These are phyloP conservation scores for Cantharis rustica DNA, from an alignment of 2,888 invertebrate species.

Conservation along the genomic window DNA sequence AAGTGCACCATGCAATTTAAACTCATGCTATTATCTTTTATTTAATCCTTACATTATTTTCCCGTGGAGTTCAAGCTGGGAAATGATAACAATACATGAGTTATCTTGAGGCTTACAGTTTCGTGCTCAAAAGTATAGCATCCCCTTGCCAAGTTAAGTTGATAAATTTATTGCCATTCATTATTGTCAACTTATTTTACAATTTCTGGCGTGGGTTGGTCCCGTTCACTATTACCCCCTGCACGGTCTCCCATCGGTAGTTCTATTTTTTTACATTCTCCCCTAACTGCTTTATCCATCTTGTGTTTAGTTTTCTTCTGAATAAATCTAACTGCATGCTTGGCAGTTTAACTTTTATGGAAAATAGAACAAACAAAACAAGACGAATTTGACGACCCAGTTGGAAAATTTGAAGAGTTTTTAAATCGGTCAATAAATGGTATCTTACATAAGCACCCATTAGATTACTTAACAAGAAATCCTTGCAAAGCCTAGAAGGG, in stretches of 20 bases:
- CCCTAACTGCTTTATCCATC: not conserved
- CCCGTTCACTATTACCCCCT: not conserved
- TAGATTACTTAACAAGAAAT: constrained; percentile 23
- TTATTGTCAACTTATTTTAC: not conserved
- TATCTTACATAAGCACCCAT: constrained; percentile 12
- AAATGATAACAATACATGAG: not conserved
- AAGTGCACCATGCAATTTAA: not conserved
- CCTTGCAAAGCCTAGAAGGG: constrained; percentile 25
- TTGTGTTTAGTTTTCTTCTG: not conserved
- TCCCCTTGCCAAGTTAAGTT: not conserved
- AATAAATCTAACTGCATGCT: not conserved
- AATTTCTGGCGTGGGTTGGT: not conserved
- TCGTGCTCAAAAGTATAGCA: not conserved
- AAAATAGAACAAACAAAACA: not conserved
- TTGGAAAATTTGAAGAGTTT: not conserved
- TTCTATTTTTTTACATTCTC: not conserved
- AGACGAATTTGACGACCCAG: not conserved
- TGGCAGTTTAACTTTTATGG: not conserved
- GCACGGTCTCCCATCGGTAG: not conserved
- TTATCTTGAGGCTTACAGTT: not conserved
- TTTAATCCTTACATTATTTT: not conserved
- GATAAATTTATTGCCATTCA: not conserved
- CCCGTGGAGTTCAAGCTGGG: not conserved
- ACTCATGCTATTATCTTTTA: not conserved
- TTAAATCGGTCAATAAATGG: not conserved